Evolutionary conservation across 2,888 invertebrate genomes (phyloP), one percentile per base, ranked within the genome.

Genomic region (Nasonovia ribisnigri): DNA sequence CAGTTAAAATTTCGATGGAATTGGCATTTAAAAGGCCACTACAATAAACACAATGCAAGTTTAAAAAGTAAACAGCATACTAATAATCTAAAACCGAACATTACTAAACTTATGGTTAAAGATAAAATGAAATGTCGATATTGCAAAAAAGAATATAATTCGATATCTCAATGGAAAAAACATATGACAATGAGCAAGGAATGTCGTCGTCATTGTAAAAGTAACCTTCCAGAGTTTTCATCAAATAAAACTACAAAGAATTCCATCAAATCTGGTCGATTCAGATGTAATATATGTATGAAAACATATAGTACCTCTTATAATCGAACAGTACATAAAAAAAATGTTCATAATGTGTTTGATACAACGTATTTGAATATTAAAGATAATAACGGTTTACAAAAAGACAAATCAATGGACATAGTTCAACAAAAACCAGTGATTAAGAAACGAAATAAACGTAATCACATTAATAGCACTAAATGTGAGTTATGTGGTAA

Each of bases 1-100:
- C 46, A 36, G 67, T 88, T 91, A 24, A 94, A 89, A 88, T 94
- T 93, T 48, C 91, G 86, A 42, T 94, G 94, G 94, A 94, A 92
- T 84, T 94, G 94, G 48, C 94, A 94, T 89, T 51, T 93, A 86
- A 90, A 90, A 90, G 16, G 0, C 0, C 93, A 93, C 24, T 87
- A 84, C 26, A 5, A 29, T 24, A 88, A 16, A 54, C 54, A 51
- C 11, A 43, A 26, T 36, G 13, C 8, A 4, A 11, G 43, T 51
- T n/a, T 13, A n/a, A 67, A 67, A 77, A 92, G n/a, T 67, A 51
- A 51, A 36, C 42, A 43, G 36, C 77, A 77, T 11, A 88, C 36
- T 36, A 60, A 46, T 46, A 24, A 57, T 46, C 3, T 43, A 46
- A 84, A 91, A 57, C 46, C 43, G 29, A 29, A 10, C 13, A 43